Evolutionary conservation across 1,140 invertebrate species (phyloP).

Genomic region (Neodiprion fabricii): DNA sequence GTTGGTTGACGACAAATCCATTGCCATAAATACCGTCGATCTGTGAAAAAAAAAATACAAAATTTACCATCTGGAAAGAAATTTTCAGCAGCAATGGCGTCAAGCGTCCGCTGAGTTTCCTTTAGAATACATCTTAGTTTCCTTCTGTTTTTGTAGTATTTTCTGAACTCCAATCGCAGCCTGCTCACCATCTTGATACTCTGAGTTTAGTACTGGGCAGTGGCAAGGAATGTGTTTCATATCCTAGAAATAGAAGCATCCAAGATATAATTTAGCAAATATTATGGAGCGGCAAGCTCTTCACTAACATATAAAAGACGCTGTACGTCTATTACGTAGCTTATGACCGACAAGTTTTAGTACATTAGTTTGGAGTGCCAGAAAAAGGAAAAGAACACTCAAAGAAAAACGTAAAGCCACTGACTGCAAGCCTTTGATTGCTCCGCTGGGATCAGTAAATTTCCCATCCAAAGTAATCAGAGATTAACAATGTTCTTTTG

Average conservation of each 20-base stretch:
- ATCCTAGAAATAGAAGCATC: not conserved
- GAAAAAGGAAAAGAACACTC: too few relatives aligned
- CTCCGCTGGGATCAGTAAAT: too few relatives aligned
- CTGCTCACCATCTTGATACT: constrained; percentile 53
- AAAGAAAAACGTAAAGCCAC: too few relatives aligned
- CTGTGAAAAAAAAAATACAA: constrained; percentile 19
- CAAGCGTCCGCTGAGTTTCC: constrained; percentile 71
- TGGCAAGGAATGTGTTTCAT: constrained; percentile 18
- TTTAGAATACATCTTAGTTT: constrained; percentile 66
- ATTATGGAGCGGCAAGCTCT: too few relatives aligned
- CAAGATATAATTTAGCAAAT: too few relatives aligned
- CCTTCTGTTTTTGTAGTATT: constrained; percentile 61
- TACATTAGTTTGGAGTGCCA: too few relatives aligned
- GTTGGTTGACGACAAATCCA: not conserved
- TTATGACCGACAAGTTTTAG: too few relatives aligned
- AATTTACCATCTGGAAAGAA: constrained; percentile 70
- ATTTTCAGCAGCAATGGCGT: constrained; percentile 68
- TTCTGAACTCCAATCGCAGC: constrained; percentile 63
- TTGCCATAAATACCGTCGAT: not conserved
- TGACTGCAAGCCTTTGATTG: too few relatives aligned
- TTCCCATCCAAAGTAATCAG: too few relatives aligned
- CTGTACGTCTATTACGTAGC: too few relatives aligned
- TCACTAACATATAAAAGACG: too few relatives aligned
- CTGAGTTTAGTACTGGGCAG: constrained; percentile 24
- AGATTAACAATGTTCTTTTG: too few relatives aligned